A percentile compares a stretch with the other conserved stretches of the same genome.
Conservation (phyloP, 23 tunicate species). For the Oikopleura vanhoeffeni region DNA sequence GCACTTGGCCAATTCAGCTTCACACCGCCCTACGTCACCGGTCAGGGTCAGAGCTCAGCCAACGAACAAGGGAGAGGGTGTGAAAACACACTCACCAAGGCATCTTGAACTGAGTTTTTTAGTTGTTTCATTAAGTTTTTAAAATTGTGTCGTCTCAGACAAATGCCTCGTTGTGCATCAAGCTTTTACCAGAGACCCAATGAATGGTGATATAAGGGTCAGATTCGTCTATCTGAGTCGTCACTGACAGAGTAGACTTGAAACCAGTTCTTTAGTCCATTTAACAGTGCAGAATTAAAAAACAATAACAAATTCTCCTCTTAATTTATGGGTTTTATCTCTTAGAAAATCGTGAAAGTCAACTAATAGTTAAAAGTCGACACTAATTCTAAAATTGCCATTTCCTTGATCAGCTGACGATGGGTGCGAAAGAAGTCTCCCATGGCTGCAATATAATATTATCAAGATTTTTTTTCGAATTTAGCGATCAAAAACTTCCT, state of each 20-base stretch:
- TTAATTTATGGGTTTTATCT: background rate
- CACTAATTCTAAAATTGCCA: background rate
- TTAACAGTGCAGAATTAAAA: background rate
- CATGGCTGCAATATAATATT: background rate
- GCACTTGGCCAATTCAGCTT: too few relatives aligned
- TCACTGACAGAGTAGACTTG: background rate
- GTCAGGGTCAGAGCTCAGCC: too few relatives aligned
- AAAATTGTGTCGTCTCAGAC: background rate
- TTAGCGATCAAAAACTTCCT: too few relatives aligned
- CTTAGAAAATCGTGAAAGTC: background rate
- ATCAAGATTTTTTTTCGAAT: background rate
- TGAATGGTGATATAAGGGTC: background rate
- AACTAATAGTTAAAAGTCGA: background rate
- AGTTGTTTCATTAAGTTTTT: background rate
- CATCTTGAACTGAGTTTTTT: too few relatives aligned
- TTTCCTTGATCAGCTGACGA: background rate
- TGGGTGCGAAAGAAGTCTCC: background rate
- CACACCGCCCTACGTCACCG: too few relatives aligned
- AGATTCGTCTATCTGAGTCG: background rate
- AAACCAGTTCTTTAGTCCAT: background rate
- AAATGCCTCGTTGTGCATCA: conserved; percentile 15
- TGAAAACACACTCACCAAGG: too few relatives aligned
- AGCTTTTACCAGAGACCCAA: background rate
- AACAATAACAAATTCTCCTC: background rate
- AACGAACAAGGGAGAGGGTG: too few relatives aligned